Evolutionary conservation across 2,888 invertebrate species (phyloP).

Genomic region (Drosophila paranaensis): DNA sequence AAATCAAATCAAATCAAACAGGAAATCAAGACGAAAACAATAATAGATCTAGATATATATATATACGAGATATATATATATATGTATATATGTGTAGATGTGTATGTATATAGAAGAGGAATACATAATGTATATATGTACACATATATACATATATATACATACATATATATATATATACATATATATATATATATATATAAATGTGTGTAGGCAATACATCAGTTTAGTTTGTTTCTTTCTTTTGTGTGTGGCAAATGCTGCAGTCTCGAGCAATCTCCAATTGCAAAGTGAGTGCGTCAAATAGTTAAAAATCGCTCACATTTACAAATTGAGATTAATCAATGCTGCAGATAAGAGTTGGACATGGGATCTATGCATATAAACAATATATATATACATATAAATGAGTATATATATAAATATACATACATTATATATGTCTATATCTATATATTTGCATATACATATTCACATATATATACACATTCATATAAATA

Average conservation of each 20-base stretch:
- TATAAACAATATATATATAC: background rate
- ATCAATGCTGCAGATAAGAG: constrained; percentile 87
- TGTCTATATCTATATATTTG: background rate
- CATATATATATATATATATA: constrained; percentile 18
- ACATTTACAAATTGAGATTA: constrained; percentile 99
- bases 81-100: constrained; percentile 27
- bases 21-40: constrained; percentile 1
- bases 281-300: constrained; percentile 85
- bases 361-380: constrained; percentile 25
- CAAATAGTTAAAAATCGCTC: constrained; percentile 87
- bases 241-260: constrained; percentile 70
- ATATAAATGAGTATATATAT: background rate
- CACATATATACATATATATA: constrained; percentile 16
- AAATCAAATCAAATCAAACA: constrained; percentile 2
- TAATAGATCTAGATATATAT: constrained; percentile 21
- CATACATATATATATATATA: constrained; percentile 31
- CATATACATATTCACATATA: background rate
- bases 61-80: constrained; percentile 29
- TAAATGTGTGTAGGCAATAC: background rate
- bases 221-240: constrained; percentile 8
- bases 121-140: background rate
- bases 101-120: constrained; percentile 14
- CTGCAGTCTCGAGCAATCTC: constrained; percentile 84
- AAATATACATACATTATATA: background rate
- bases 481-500: background rate